Conservation (phyloP, 2,797 vertebrate genomes). For the Mus caroli region DNA sequence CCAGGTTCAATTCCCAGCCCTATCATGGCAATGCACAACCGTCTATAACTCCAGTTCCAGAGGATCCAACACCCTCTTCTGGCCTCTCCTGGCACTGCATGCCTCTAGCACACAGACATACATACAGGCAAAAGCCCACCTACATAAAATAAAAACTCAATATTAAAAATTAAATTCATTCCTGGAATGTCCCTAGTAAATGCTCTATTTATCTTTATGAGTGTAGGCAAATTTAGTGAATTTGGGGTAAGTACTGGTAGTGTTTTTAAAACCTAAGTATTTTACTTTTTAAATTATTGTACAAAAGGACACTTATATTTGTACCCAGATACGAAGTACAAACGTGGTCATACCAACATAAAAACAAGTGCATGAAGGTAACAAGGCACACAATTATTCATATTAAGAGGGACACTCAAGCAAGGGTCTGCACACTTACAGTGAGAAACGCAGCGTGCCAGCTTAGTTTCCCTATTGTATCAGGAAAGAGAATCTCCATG, state of each 20-base stretch:
- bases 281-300: constrained; percentile 29
- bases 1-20: not conserved
- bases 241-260: not conserved
- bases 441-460: not conserved
- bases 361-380: not conserved
- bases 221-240: not conserved
- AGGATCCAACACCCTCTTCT: not conserved
- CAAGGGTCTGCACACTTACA: not conserved
- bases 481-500: not conserved
- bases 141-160: not conserved
- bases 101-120: not conserved
- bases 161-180: not conserved
- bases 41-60: not conserved
- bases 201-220: not conserved
- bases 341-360: constrained; percentile 9
- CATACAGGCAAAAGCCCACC: not conserved
- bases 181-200: not conserved
- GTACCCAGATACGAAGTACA: not conserved
- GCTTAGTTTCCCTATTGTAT: not conserved
- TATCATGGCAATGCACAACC: not conserved
- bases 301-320: not conserved
- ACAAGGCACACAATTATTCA: not conserved
- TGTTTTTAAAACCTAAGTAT: constrained; percentile 7
- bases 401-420: not conserved
- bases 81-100: not conserved